Conservation (phyloP, 2,797 vertebrate genomes). For the Emys orbicularis region DNA sequence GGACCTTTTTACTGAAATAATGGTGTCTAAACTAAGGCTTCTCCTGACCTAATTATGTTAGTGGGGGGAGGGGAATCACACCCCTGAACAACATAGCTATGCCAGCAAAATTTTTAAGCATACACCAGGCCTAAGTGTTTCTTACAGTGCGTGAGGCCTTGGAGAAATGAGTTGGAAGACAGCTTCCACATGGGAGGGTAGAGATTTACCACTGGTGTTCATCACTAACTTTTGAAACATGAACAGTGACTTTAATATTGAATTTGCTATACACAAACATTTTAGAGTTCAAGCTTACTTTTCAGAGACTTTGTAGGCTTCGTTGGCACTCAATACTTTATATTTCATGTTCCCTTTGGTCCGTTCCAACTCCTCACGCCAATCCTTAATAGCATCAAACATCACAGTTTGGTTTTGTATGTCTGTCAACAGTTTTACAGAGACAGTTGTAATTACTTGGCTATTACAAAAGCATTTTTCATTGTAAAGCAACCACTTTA, state of each 20-base stretch:
- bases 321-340: constrained; percentile 83
- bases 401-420: constrained; percentile 81
- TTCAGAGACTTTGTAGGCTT: constrained; percentile 82
- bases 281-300: constrained; percentile 74
- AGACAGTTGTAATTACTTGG: neutral
- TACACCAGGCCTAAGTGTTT: neutral
- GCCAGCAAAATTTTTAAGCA: neutral
- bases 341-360: constrained; percentile 85
- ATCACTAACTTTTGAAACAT: neutral
- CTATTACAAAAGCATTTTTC: neutral
- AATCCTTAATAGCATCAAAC: constrained; percentile 88
- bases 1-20: too few species aligned
- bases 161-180: neutral
- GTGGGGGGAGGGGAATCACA: neutral
- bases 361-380: constrained; percentile 87
- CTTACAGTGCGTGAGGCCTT: neutral
- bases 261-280: neutral
- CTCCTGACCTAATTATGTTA: too few species aligned
- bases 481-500: neutral
- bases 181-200: neutral
- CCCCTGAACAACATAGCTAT: neutral
- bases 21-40: too few species aligned
- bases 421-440: constrained; percentile 34
- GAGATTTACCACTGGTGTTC: neutral
- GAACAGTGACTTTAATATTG: neutral